Base-by-base conservation (phyloP, 2,797 vertebrate genomes). In the Parambassis ranga region DNA sequence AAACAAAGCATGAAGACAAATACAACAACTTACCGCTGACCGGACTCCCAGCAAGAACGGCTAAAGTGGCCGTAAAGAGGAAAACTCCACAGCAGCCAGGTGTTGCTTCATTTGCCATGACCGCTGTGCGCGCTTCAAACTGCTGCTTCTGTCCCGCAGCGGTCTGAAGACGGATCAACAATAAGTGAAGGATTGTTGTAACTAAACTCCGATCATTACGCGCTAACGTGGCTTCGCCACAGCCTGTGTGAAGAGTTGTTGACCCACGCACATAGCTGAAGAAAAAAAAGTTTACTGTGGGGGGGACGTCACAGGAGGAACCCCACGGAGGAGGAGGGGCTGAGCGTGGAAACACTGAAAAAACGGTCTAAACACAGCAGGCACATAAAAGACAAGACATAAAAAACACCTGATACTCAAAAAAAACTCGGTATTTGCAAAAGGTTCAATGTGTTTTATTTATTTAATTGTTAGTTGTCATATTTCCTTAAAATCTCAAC, bases 241-340 rank as follows among this genome's bases (percentile, higher is more conserved):
- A 7, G 36, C 7, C 6, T 9, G 18, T 18, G 37, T 19, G 1
- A 4, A 8, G 44, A 27, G 9, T 16, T 69, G 74, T 49, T 78
- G 69, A 75, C 48, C 52, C 39, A 30, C 41, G 24, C 55, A 61
- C 31, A 9, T 47, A 30, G 46, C 23, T 38, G 22, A 33, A 37
- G 41, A 7, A 19, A 47, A 13, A 68, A 51, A 55, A n/a, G 15
- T 65, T 43, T 15, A 61, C 47, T 65, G 71, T 58, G 23, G 6
- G 13, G 6, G 6, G 42, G 36, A 84, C 84, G 85, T 89, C 80
- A 84, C 61, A 59, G 20, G 14, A 48, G 78, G 52, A 56, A 56
- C 70, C 50, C 77, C 52, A 48, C 0, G 56, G 15, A 79, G 85
- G 15, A 79, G 85, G 89, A 80, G 85, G 86, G 64, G 37, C 79